phyloP scores from a whole-genome alignment of 2,888 invertebrate genomes.

The Euphydryas editha region DNA sequence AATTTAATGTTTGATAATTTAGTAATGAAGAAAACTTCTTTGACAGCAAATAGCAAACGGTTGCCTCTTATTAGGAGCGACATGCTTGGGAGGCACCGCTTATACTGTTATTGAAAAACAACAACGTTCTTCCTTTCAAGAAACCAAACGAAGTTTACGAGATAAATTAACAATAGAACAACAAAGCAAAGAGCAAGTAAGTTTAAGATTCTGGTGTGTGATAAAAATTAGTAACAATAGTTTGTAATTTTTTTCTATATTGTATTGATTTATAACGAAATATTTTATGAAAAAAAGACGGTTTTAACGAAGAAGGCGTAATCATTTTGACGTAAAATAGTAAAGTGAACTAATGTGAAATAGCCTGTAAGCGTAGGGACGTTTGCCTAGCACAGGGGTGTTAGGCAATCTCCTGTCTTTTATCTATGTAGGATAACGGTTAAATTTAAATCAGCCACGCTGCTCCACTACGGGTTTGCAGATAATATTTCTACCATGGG shows the following conservation, averaged over 20 bases:
- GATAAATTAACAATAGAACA: conserved; percentile 97
- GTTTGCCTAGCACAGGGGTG: too few relatives aligned
- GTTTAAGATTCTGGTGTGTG: conserved; percentile 8
- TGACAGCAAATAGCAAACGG: conserved; percentile 88
- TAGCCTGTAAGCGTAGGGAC: too few relatives aligned
- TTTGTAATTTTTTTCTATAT: neutral
- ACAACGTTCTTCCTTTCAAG: conserved; percentile 93
- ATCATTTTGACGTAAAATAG: too few relatives aligned
- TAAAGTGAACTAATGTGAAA: too few relatives aligned
- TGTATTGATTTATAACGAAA: too few relatives aligned
- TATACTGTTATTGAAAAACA: conserved; percentile 91
- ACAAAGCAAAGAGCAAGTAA: conserved; percentile 95
- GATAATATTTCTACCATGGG: too few relatives aligned
- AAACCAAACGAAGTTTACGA: conserved; percentile 95
- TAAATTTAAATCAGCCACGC: too few relatives aligned
- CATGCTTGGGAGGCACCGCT: conserved; percentile 86
- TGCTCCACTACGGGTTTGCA: too few relatives aligned
- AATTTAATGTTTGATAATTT: neutral
- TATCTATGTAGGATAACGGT: too few relatives aligned
- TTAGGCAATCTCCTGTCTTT: too few relatives aligned
- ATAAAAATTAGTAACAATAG: neutral
- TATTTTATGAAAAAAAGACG: too few relatives aligned
- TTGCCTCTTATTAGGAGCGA: conserved; percentile 87
- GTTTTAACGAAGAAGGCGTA: too few relatives aligned
- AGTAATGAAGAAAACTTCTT: conserved; percentile 34